These are phyloP conservation scores for Erythrocebus patas DNA, from an alignment of 2,113 vertebrate species.

Conservation along the genomic window DNA sequence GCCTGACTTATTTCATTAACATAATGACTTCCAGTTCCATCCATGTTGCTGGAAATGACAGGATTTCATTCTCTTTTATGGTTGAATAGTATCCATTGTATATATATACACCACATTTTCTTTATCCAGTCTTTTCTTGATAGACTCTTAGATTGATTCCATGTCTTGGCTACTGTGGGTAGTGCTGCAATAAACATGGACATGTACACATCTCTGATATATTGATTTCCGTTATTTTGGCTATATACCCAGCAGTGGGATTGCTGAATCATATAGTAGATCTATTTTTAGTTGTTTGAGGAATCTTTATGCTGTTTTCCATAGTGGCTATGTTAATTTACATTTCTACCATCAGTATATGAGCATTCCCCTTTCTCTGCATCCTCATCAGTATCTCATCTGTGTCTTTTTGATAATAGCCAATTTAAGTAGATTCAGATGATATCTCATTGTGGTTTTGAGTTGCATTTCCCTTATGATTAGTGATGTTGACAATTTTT, in stretches of 20 bases:
- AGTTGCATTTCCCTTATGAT: background rate
- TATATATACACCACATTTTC: background rate
- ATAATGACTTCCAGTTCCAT: background rate
- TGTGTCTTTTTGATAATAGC: background rate
- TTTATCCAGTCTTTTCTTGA: background rate
- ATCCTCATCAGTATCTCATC: background rate
- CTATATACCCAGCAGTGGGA: background rate
- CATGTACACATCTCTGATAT: background rate
- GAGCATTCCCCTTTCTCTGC: background rate
- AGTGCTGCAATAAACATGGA: background rate
- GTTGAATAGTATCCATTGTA: background rate
- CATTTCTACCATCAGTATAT: background rate
- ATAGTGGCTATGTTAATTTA: background rate
- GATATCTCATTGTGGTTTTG: background rate
- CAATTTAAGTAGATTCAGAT: background rate
- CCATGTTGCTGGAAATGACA: background rate
- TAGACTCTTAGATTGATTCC: background rate
- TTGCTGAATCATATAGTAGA: background rate
- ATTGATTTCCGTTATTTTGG: background rate
- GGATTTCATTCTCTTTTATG: background rate
- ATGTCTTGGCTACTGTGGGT: background rate
- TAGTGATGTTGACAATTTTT: background rate
- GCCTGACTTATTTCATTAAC: background rate
- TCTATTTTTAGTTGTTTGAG: background rate
- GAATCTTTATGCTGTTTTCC: background rate